These are phyloP conservation scores for Ivindomyrus marchei DNA, from an alignment of 2,113 vertebrate genomes.

Conservation along the genomic window DNA sequence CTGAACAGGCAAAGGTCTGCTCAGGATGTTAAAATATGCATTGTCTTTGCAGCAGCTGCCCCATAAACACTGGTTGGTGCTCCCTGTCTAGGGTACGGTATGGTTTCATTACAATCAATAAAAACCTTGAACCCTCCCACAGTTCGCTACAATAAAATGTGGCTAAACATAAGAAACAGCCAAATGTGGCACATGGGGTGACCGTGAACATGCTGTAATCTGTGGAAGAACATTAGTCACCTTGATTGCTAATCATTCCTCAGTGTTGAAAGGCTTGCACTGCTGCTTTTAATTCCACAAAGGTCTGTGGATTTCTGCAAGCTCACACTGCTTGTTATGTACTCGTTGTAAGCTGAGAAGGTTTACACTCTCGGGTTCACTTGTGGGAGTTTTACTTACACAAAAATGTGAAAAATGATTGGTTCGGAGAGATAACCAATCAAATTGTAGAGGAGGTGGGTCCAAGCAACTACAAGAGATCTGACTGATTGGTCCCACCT, in stretches of 20 bases:
- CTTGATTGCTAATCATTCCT: constrained; percentile 24
- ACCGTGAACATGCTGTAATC: neutral
- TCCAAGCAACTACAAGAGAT: no score
- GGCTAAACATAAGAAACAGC: constrained; percentile 10
- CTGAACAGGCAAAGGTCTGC: neutral
- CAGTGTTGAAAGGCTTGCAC: neutral
- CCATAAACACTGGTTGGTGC: neutral
- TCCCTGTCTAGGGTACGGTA: neutral
- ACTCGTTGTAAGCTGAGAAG: neutral
- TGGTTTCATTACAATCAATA: constrained; percentile 9
- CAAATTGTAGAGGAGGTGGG: no score
- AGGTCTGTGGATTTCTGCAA: neutral
- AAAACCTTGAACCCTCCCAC: neutral
- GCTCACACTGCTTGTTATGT: neutral
- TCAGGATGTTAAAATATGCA: constrained; percentile 1
- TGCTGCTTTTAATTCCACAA: neutral
- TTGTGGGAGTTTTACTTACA: no score
- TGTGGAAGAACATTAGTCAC: neutral
- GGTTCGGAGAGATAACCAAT: no score
- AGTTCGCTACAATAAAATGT: constrained; percentile 7
- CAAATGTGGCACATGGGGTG: neutral
- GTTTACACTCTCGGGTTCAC: neutral
- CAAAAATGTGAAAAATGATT: no score
- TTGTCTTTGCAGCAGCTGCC: neutral
- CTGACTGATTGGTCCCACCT: no score